Evolutionary conservation across 2,888 invertebrate species (phyloP).

Genomic region (Nephrotoma guestfalica): DNA sequence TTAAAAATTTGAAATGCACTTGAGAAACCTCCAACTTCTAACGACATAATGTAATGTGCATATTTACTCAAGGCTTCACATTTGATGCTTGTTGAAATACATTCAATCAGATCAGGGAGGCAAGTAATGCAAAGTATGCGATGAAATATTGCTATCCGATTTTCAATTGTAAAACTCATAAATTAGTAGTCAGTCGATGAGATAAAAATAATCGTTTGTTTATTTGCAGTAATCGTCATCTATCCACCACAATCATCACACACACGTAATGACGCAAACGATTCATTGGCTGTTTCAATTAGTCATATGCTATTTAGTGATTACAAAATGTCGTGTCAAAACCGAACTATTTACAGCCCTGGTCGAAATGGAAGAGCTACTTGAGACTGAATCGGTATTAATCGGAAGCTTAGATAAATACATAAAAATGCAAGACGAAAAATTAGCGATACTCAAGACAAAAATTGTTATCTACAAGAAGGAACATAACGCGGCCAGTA

Average conservation of each 20-base stretch:
- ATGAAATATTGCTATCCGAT: too few relatives aligned
- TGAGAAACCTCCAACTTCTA: too few relatives aligned
- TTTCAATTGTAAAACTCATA: background rate
- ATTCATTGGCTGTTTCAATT: background rate
- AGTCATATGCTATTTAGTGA: background rate
- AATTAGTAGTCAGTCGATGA: background rate
- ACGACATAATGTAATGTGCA: too few relatives aligned
- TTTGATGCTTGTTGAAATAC: too few relatives aligned
- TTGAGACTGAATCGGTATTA: conserved; percentile 80
- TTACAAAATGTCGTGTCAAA: background rate
- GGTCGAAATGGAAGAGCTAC: conserved; percentile 80
- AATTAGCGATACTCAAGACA: conserved; percentile 56
- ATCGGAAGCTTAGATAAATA: conserved; percentile 76
- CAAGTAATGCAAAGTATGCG: too few relatives aligned
- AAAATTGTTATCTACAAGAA: conserved; percentile 24
- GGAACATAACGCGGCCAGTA: conserved; percentile 62
- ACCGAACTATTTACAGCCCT: conserved; percentile 86
- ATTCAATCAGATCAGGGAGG: too few relatives aligned
- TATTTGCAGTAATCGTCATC: background rate
- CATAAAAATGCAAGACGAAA: conserved; percentile 67
- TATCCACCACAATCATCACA: background rate
- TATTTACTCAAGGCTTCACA: too few relatives aligned
- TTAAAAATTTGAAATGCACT: too few relatives aligned
- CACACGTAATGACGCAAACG: background rate
- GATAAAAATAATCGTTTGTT: background rate